Base-by-base conservation (phyloP, 2,797 vertebrate species). In the Ptychadena robeensis region DNA sequence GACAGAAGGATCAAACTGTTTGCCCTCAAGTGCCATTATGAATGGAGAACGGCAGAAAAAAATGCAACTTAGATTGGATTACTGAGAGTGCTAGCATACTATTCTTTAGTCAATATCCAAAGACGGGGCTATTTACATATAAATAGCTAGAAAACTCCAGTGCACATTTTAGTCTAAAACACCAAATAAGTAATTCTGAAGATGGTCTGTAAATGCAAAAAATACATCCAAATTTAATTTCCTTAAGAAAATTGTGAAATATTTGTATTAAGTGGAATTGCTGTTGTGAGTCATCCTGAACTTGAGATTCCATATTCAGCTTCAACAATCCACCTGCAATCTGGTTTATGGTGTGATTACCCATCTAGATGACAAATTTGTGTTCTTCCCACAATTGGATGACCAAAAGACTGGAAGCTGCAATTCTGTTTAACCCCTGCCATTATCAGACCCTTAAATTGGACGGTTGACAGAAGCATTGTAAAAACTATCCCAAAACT, bases 121-220 rank as follows among this genome's bases (percentile, higher is more conserved):
- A 87, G 86, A 79, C 40, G 82, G 53, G 81, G 85, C 66, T 88
- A 92, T 91, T 92, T 92, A 89, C 89, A 93, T 91, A 91, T 88
- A 93, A 92, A 93, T 90, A 89, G 89, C 79, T 86, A 81, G 48
- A 81, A 90, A 88, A 91, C 89, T 91, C 89, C 82, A 89, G 81
- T 71, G 87, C 35, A 86, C 88, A 30, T 81, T 66, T 70, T 81
- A 88, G 32, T 83, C 83, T 85, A 89, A 91, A 87, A 88, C 38
- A 87, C 38, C 85, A 86, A 91, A 89, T 86, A 70, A 79, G 61
- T 87, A 85, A 79, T 86, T 91, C 22, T 76, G 85, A 87, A 85
- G 88, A 88, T 88, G n/a, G 65, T 70, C 48, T 72, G 77, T 89
- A 88, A 88, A 40, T 9, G 25, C 10, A n/a, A 69, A 69, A 63